Base-by-base conservation (phyloP, 1,140 invertebrate species). In the Drosophila leontia region DNA sequence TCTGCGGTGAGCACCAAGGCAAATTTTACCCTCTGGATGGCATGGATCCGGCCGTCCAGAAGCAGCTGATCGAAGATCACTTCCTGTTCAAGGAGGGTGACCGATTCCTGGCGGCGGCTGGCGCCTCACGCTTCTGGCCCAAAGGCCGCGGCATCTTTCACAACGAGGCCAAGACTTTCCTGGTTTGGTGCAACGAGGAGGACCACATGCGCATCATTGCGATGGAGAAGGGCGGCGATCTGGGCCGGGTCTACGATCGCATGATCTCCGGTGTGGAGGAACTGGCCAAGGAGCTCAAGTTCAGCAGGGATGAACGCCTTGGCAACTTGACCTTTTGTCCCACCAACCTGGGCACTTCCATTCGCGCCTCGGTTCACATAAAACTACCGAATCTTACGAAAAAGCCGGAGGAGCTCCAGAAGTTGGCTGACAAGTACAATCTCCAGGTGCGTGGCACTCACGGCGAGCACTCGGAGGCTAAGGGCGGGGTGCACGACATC, bases 271-370 rank as follows among this genome's bases (percentile, higher is more conserved):
- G 97, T 62, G 97, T 98, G 47, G 98, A 98, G 81, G 96, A 97
- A 58, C 97, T 99, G 82, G 97, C 98, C 92, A 96, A 97, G 93
- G 95, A 97, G 77, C 92, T 98, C 65, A 96, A 97, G 6, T 99
- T 99, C 95, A 97, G 96, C 32, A 96, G 97, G 91, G 95, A 98
- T 82, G 96, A 98, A 75, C 95, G 97, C 51, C 95, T 99, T 51
- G 99, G 99, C 51, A 99, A 97, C 95, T 94, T 99, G 48, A 99
- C 98, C 58, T 99, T 99, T 96, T 99, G 98, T 94, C 98, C 98
- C 37, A 98, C 98, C 90, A 99, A 99, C 94, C 94, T 99, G 93
- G 98, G 99, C 37, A 99, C 98, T 47, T 99, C 98, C 8, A 96
- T 99, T 41, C 96, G 99, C 75, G 98, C 99, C 15, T 99, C 98